Percentiles rank a stretch among this genome's conserved stretches.
Conservation (phyloP, 2,113 vertebrate genomes). For the Leptobrachium ailaonicum region DNA sequence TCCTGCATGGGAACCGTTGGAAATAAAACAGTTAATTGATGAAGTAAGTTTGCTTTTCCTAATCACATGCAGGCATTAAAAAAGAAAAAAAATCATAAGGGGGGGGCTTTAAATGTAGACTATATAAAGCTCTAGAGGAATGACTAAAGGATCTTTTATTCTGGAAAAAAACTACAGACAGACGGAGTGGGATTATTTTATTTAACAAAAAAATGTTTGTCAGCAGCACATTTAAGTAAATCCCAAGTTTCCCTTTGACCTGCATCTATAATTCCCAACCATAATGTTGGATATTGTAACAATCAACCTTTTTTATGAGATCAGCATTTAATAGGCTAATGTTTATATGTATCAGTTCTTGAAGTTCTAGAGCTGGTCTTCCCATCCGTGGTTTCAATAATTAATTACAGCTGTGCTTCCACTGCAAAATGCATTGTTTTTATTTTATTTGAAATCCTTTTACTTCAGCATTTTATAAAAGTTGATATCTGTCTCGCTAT, state of each 20-base stretch:
- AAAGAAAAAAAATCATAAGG: background rate
- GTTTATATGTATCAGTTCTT: conserved; percentile 4
- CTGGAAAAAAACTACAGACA: background rate
- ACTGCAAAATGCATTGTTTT: background rate
- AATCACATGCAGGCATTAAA: background rate
- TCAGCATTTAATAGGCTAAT: conserved; percentile 3
- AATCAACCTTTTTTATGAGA: conserved; percentile 22
- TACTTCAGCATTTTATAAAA: background rate
- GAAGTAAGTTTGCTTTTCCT: background rate
- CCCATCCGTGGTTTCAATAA: background rate
- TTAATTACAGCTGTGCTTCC: conserved; percentile 9
- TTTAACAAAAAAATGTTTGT: background rate
- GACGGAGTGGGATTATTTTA: background rate
- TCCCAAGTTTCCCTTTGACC: conserved; percentile 2
- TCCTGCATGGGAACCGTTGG: background rate
- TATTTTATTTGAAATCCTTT: background rate
- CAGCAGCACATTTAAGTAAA: conserved; percentile 3
- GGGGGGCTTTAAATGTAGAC: background rate
- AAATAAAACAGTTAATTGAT: conserved; percentile 15
- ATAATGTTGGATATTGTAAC: conserved; percentile 20
- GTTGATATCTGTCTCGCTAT: background rate
- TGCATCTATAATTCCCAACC: background rate
- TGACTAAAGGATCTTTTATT: background rate
- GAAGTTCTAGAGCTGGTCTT: background rate
- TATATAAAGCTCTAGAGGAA: background rate